A percentile compares a stretch with the other conserved stretches of the same genome.
Conservation (phyloP, 2,113 vertebrate species). For the Neofelis nebulosa region DNA sequence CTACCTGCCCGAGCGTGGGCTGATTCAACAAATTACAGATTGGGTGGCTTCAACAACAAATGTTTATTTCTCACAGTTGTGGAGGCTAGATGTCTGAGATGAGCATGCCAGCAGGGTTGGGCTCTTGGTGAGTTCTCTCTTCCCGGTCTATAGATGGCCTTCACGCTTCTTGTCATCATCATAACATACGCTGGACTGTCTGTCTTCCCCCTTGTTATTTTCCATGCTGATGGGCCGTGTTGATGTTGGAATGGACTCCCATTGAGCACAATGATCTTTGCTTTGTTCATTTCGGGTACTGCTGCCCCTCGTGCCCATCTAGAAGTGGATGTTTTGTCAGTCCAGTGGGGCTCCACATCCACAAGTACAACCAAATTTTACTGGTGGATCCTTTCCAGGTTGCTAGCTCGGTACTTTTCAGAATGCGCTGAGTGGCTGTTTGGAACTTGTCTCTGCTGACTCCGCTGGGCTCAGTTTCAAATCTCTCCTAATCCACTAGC, state of each 20-base stretch:
- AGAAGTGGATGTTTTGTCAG: not conserved
- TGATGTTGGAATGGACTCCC: not conserved
- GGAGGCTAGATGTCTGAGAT: not conserved
- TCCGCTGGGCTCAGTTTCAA: conserved; percentile 81
- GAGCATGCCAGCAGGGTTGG: not conserved
- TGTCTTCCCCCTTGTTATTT: not conserved
- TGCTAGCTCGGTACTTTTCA: conserved; percentile 61
- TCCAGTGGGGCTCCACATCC: not conserved
- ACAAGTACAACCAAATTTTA: conserved; percentile 60
- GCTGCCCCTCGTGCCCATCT: not conserved
- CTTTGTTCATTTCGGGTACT: not conserved
- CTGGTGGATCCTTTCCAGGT: conserved; percentile 58
- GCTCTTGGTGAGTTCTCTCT: not conserved
- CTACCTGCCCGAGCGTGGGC: not conserved
- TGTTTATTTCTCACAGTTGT: not conserved
- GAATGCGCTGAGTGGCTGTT: conserved; percentile 82
- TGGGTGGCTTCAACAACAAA: not conserved
- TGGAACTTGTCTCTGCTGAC: conserved; percentile 82
- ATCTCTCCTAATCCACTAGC: conserved; percentile 84
- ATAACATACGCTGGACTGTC: not conserved
- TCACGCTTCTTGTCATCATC: not conserved
- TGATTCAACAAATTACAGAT: not conserved
- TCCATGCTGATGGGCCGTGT: not conserved
- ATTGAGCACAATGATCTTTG: not conserved
- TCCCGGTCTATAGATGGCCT: not conserved